Base-by-base conservation (phyloP, 2,113 vertebrate species). In the Nerophis lumbriciformis region DNA sequence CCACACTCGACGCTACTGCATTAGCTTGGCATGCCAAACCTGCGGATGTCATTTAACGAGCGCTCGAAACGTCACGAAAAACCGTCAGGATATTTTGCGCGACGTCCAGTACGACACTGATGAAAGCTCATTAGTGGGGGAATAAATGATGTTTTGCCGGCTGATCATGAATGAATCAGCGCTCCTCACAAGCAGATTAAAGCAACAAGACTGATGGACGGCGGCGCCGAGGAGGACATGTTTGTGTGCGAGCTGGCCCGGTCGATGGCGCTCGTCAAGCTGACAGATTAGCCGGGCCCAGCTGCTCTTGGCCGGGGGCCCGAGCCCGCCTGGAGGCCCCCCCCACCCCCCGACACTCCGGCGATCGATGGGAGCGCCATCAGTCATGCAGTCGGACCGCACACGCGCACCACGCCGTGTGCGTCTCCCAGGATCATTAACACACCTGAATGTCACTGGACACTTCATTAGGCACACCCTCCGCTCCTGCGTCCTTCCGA, bases 291-390 rank as follows among this genome's bases (percentile, higher is more conserved):
- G 80, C 82, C 59, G 57, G 75, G 71, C 80, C 78, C 65, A 77
- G 83, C 80, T 70, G 82, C 82, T 84, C 71, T 85, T 85, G 85
- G 83, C 77, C 75, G 55, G 69, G 61, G 80, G 85, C 83, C 83
- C 72, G 81, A 83, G 80, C 79, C 80, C 82, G 77, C 82, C 83
- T 77, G 80, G 80, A 75, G 78, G 75, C 83, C 77, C 73, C 68
- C 21, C 21, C 21, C 21, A 3, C n/a, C 21, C 21, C 28, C 42
- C 10, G 12, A 12, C 42, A 12, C 42, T 12, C 72, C 73, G 79
- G 78, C 82, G 80, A 87, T 88, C 79, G 82, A 86, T 83, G 78
- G 81, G 86, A 79, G 82, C 84, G 79, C 81, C 86, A 88, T 85
- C 84, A 81, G 76, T 88, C 86, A 86, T 71, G 74, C 79, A 68